Evolutionary conservation across 2,113 vertebrate genomes (phyloP), one percentile per base, ranked within the genome.

Genomic region (Lycaon pictus): DNA sequence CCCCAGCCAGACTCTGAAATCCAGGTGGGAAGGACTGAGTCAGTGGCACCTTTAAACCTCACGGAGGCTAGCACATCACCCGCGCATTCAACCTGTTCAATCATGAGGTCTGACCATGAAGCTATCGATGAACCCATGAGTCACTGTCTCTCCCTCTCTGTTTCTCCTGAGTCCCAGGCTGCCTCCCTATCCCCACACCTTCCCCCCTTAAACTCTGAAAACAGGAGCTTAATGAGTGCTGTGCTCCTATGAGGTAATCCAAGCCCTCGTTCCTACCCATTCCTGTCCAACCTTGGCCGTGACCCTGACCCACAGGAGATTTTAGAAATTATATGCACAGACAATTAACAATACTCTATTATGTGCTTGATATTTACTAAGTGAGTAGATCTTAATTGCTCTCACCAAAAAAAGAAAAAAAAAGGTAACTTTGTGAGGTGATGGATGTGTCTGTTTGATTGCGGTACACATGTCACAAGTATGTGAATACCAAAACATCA

Each of bases 101-200:
- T 7, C 23, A 29, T 32, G 15, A 69, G 35, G 13, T 29, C 51
- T 85, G 37, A 32, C 12, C 19, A 27, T 2, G 10, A 62, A 84
- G 51, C 23, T 0, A 0, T 4, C 19, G 15, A 7, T 29, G 56
- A 25, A 12, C 2, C 1, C 63, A 9, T 2, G 51, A 84, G 62
- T 88, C 90, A 72, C 37, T 3, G 0, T 16, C 43, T 65, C 17
- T 22, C 27, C 23, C 32, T 53, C 5, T 22, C 43, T 32, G n/a
- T 37, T 88, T 23, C 76, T 82, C 55, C 65, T 2, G 53, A 77
- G 23, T 16, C 25, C 17, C 25, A 22, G 20, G 20, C n/a, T 43
- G 74, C 43, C n/a, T 82, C 53, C 20, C 8, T 17, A 8, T 5
- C 53, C 35, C 10, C 37, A 51, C 32, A 13, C 1, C 32, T 23